Evolutionary conservation across 2,797 vertebrate species (phyloP).

Genomic region (Coregonus ussuriensis): DNA sequence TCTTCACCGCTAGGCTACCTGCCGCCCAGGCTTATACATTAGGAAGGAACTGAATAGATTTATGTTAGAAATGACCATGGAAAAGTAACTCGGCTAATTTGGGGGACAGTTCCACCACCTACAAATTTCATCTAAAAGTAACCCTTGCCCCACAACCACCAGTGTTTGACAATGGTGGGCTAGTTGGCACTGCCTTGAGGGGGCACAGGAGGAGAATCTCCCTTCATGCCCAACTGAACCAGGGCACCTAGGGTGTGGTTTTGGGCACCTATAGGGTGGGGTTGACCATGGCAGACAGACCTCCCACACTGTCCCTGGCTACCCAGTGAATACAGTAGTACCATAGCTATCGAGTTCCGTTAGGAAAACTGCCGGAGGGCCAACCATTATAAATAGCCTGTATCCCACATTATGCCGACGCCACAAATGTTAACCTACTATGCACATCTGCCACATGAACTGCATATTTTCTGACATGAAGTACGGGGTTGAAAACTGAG

Average conservation of each 20-base stretch:
- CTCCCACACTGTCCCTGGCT: neutral
- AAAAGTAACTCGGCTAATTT: conserved; percentile 2
- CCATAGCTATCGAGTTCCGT: neutral
- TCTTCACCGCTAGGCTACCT: too few relatives aligned
- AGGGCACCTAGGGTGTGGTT: neutral
- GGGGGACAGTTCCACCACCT: neutral
- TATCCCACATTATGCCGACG: neutral
- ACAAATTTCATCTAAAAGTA: neutral
- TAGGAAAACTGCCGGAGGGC: neutral
- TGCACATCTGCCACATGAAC: neutral
- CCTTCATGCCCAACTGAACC: neutral
- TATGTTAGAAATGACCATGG: neutral
- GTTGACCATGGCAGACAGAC: neutral
- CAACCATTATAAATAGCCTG: neutral
- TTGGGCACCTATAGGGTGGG: neutral
- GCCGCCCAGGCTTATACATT: neutral
- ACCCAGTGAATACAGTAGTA: neutral
- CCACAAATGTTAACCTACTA: neutral
- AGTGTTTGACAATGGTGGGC: neutral
- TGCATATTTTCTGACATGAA: neutral
- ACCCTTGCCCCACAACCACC: neutral
- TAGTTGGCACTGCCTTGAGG: neutral
- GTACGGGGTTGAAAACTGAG: neutral
- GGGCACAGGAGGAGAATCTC: neutral
- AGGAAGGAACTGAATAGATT: neutral